These are phyloP conservation scores for Coracias cyanogaster DNA, from an alignment of 2,797 vertebrate genomes.

Conservation along the genomic window DNA sequence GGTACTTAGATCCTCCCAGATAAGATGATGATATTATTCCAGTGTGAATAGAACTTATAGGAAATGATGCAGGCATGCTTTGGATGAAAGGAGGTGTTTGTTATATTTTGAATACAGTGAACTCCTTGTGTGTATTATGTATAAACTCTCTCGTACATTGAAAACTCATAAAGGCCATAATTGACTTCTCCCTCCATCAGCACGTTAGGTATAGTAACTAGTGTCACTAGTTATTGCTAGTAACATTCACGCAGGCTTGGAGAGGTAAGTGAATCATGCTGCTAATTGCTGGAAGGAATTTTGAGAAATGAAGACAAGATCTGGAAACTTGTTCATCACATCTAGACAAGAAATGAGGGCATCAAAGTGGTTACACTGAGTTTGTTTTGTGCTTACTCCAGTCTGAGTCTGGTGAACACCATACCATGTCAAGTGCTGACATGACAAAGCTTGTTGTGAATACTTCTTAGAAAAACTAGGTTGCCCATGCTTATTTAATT, in stretches of 20 bases:
- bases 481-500: neutral
- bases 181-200: neutral
- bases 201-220: neutral
- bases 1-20: neutral
- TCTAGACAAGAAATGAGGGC: neutral
- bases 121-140: accelerated
- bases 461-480: neutral
- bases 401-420: neutral
- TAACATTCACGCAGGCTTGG: neutral
- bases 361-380: neutral
- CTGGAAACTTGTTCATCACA: neutral
- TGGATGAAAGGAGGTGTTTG: neutral
- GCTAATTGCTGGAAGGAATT: neutral
- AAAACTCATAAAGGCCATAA: neutral
- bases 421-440: neutral
- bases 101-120: neutral
- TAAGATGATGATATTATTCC: neutral
- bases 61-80: neutral
- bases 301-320: neutral
- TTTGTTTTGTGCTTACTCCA: neutral
- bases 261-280: neutral
- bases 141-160: neutral
- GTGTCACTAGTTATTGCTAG: neutral
- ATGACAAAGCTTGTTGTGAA: neutral
- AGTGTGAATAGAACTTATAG: neutral